A percentile compares a stretch with the other conserved stretches of the same genome.
Conservation (phyloP, 1,140 invertebrate species). For the Tetramorium parvispinum region DNA sequence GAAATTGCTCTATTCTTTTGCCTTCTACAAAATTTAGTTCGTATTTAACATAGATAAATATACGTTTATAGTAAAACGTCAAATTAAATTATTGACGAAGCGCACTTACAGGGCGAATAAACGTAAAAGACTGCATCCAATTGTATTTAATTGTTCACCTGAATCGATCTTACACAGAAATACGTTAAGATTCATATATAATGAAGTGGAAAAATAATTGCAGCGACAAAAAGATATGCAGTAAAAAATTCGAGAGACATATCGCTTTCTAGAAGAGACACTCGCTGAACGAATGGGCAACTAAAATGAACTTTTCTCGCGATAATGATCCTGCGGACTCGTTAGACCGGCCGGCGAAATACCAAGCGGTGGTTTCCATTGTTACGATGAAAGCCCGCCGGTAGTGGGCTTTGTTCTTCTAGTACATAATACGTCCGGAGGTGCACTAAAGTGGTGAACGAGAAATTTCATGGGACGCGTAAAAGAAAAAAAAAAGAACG, state of each 20-base stretch:
- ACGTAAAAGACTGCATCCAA: background rate
- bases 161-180: background rate
- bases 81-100: background rate
- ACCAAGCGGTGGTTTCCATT: constrained; percentile 41
- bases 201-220: background rate
- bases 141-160: background rate
- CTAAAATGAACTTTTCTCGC: background rate
- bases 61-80: background rate
- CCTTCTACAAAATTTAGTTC: constrained; percentile 16
- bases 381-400: constrained; percentile 33
- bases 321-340: constrained; percentile 32
- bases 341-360: constrained; percentile 50
- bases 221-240: background rate
- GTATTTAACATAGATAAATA: background rate
- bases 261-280: background rate
- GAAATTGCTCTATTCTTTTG: background rate
- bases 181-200: too few relatives aligned
- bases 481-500: background rate
- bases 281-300: background rate
- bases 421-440: constrained; percentile 26
- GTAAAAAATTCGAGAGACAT: background rate
- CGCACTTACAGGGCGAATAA: background rate
- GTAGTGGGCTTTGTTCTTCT: constrained; percentile 25
- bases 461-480: constrained; percentile 48
- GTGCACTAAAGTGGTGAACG: constrained; percentile 47